Conservation (phyloP, 2,797 vertebrate species). For the Eulemur mongoz region DNA sequence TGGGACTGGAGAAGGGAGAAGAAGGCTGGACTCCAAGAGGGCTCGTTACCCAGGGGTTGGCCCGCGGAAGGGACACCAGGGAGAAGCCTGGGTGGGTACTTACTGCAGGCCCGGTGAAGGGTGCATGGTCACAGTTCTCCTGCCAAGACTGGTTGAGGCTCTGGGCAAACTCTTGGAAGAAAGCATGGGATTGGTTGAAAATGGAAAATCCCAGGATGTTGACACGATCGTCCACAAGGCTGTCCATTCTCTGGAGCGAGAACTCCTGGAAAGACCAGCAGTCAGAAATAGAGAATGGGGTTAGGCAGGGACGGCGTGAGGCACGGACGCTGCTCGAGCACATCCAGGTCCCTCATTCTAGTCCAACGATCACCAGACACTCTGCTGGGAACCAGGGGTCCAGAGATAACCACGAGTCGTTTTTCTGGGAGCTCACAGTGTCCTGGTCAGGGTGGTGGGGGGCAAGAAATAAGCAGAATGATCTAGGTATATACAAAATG, state of each 20-base stretch:
- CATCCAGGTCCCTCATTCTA: background rate
- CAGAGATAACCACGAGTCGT: background rate
- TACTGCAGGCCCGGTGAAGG: conserved; percentile 96
- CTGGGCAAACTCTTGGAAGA: conserved; percentile 96
- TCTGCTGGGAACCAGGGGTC: background rate
- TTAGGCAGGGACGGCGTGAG: conserved; percentile 53
- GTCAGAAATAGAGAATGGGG: conserved; percentile 12
- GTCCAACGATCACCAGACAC: fast-evolving
- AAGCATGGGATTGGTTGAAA: conserved; percentile 96
- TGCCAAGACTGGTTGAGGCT: conserved; percentile 99
- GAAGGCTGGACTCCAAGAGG: background rate
- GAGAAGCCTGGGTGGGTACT: conserved; percentile 70
- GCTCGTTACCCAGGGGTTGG: background rate
- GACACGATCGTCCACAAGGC: conserved; percentile 91
- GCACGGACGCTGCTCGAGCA: fast-evolving
- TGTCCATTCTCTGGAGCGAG: conserved; percentile 94
- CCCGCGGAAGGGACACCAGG: too few species aligned
- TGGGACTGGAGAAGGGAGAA: background rate
- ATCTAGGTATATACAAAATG: background rate
- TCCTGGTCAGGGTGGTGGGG: background rate
- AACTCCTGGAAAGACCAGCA: conserved; percentile 90
- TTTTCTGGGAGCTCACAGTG: background rate
- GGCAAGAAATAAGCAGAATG: background rate
- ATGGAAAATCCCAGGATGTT: conserved; percentile 98
- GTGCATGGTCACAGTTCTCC: conserved; percentile 97